These are phyloP conservation scores for Lagria hirta DNA, from an alignment of 2,888 invertebrate genomes.

Conservation along the genomic window DNA sequence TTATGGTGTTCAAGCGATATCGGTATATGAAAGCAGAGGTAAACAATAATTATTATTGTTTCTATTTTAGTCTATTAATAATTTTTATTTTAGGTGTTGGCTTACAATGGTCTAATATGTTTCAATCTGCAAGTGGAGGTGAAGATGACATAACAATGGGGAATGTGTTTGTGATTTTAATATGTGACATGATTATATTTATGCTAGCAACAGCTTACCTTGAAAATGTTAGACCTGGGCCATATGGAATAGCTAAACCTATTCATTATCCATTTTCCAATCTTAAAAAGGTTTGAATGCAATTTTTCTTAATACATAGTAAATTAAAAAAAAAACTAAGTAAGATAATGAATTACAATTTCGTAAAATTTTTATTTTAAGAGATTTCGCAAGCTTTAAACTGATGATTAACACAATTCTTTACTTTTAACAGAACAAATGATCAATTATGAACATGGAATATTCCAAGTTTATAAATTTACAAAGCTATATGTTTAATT, in stretches of 20 bases:
- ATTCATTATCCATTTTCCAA: slow-evolving; percentile 37
- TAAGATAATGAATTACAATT: no score
- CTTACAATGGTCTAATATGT: slow-evolving; percentile 55
- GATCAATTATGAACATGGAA: no score
- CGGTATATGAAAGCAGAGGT: slow-evolving; percentile 49
- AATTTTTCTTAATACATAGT: no score
- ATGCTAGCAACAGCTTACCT: slow-evolving; percentile 62
- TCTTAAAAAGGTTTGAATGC: no score
- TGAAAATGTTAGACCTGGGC: slow-evolving; percentile 60
- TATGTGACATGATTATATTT: slow-evolving; percentile 58
- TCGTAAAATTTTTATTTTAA: no score
- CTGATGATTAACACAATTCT: no score
- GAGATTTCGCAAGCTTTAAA: no score
- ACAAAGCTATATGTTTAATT: no score
- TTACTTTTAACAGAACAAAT: no score
- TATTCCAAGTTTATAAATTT: no score
- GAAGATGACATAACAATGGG: slow-evolving; percentile 46
- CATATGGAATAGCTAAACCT: slow-evolving; percentile 63
- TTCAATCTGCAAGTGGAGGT: slow-evolving; percentile 44
- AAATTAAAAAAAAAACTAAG: no score
- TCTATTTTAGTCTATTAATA: slow-evolving; percentile 10
- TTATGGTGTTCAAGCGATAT: slow-evolving; percentile 46
- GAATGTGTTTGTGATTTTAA: slow-evolving; percentile 55
- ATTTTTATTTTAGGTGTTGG: slow-evolving; percentile 50
- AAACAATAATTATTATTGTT: slow-evolving; percentile 12